phyloP scores from a whole-genome alignment of 2,888 invertebrate genomes.

The Athripsodes cinereus region DNA sequence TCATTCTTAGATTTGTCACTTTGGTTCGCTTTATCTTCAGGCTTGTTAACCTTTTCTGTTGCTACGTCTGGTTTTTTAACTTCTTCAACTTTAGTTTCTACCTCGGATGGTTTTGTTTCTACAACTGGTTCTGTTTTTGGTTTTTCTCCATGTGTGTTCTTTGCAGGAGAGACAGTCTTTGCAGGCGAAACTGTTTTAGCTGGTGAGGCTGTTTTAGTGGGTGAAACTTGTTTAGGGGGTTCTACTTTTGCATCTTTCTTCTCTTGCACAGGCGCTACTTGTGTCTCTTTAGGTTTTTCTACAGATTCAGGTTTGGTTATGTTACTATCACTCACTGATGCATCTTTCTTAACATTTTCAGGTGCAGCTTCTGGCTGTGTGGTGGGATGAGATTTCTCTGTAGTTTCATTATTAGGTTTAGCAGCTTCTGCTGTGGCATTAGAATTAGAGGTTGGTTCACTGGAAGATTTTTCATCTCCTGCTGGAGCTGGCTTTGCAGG shows the following conservation, averaged over 20 bases:
- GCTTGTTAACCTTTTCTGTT: not conserved
- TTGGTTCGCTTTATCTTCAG: not conserved
- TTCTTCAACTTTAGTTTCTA: not conserved
- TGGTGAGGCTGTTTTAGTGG: not conserved
- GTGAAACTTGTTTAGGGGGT: not conserved
- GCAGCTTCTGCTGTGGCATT: not conserved
- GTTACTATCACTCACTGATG: not conserved
- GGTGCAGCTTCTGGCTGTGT: not conserved
- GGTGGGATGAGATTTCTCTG: not conserved
- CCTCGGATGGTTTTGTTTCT: slow-evolving; percentile 5
- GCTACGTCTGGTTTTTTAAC: not conserved
- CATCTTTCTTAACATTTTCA: not conserved
- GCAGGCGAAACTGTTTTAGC: not conserved
- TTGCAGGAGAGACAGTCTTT: not conserved
- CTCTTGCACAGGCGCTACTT: not conserved
- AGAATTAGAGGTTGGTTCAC: not conserved
- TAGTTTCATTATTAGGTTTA: not conserved
- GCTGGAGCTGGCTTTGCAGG: not conserved
- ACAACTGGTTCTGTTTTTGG: not conserved
- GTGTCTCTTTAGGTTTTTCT: not conserved
- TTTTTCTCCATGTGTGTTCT: not conserved
- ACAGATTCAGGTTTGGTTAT: not conserved
- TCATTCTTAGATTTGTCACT: slow-evolving; percentile 32
- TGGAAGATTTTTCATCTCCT: not conserved
- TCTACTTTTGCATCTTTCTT: not conserved